Percentiles rank a stretch among this genome's conserved stretches.
Evolutionary conservation across 1,140 invertebrate genomes (phyloP).

Genomic region (Whitmania pigra): DNA sequence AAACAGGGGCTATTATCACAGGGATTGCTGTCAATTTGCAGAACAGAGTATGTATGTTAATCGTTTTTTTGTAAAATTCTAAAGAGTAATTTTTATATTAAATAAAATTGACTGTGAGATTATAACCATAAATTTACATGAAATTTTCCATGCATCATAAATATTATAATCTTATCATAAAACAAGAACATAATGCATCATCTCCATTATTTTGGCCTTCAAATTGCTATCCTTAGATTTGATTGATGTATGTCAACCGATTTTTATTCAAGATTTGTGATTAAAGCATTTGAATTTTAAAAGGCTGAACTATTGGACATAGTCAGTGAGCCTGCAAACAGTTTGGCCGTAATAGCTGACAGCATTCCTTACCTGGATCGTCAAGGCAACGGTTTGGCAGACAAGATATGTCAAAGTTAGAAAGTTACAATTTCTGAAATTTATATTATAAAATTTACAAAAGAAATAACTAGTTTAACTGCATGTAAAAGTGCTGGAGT

Average conservation of each 20-base stretch:
- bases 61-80: too few species aligned
- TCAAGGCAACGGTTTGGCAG: neutral
- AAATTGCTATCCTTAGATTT: too few species aligned
- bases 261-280: neutral
- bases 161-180: too few species aligned
- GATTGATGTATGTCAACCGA: neutral
- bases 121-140: too few species aligned
- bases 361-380: neutral
- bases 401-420: conserved; percentile 3
- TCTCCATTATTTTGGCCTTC: too few species aligned
- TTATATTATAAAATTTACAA: too few species aligned
- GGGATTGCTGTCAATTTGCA: conserved; percentile 18
- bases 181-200: too few species aligned
- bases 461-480: too few species aligned
- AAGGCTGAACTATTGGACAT: neutral
- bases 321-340: conserved; percentile 4
- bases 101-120: too few species aligned
- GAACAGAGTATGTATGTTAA: neutral
- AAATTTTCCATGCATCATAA: too few species aligned
- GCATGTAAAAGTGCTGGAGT: too few species aligned
- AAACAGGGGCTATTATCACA: conserved; percentile 8
- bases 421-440: neutral
- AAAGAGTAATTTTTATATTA: too few species aligned
- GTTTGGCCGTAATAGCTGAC: neutral
- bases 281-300: conserved; percentile 4